Percentiles rank a stretch among this genome's conserved stretches.
Conservation (phyloP, 2,797 vertebrate species). For the Liparis tanakae region DNA sequence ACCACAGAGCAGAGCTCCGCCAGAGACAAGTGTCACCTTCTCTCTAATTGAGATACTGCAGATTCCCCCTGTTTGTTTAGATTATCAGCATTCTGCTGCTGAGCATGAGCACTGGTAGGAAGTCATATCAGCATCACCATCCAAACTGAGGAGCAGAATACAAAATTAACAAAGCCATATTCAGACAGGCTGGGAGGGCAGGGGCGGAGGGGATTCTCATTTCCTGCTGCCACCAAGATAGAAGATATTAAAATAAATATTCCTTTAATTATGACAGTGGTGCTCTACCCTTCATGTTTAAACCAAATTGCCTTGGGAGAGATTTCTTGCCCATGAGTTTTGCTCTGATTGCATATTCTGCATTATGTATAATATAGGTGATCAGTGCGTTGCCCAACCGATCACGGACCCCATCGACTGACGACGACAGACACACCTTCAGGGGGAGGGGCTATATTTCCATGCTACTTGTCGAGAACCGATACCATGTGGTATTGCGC, state of each 20-base stretch:
- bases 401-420: too few species aligned
- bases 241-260: slow-evolving; percentile 33
- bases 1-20: slow-evolving; percentile 24
- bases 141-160: slow-evolving; percentile 57
- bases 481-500: too few species aligned
- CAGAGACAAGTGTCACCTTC: slow-evolving; percentile 54
- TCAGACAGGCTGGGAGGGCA: slow-evolving; percentile 6
- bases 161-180: slow-evolving; percentile 45
- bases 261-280: too few species aligned
- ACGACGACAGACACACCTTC: too few species aligned
- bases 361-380: too few species aligned
- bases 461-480: too few species aligned
- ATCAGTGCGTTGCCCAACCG: too few species aligned
- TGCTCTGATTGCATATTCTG: too few species aligned
- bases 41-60: slow-evolving; percentile 48
- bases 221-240: slow-evolving; percentile 44
- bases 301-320: too few species aligned
- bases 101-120: slow-evolving; percentile 42
- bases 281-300: too few species aligned
- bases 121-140: slow-evolving; percentile 65
- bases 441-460: too few species aligned
- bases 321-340: too few species aligned
- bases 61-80: slow-evolving; percentile 43
- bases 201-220: slow-evolving; percentile 47
- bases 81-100: slow-evolving; percentile 59